Percentiles rank a stretch among this genome's conserved stretches.
Evolutionary conservation across 2,797 vertebrate species (phyloP).

Genomic region (Steatocranus sp.): DNA sequence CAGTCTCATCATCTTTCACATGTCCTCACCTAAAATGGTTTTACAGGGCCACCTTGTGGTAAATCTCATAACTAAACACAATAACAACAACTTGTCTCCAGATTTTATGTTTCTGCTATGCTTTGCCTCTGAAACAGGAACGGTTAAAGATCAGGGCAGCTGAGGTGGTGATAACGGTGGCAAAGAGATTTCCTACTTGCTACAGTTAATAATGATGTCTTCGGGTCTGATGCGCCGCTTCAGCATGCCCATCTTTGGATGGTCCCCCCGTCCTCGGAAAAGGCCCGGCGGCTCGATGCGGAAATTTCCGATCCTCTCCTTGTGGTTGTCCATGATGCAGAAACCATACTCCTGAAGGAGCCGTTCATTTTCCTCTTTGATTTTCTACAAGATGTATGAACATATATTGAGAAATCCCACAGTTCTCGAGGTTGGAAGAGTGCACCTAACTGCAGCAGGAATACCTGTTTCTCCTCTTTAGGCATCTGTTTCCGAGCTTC

Average conservation of each 20-base stretch:
- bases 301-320: constrained; percentile 93
- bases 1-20: neutral
- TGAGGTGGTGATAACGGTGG: neutral
- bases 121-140: neutral
- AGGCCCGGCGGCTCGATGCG: constrained; percentile 93
- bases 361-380: constrained; percentile 90
- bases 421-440: neutral
- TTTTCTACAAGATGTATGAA: constrained; percentile 77
- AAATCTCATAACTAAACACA: neutral
- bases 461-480: constrained; percentile 91
- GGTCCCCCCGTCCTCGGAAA: constrained; percentile 91
- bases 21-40: neutral
- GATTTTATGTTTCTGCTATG: neutral
- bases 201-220: constrained; percentile 96
- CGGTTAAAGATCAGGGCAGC: neutral
- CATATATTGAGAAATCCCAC: neutral
- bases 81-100: neutral
- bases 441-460: neutral
- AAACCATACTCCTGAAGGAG: constrained; percentile 90
- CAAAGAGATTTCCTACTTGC: constrained; percentile 82
- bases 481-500: constrained; percentile 94
- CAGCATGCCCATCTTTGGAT: constrained; percentile 96
- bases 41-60: constrained; percentile 44
- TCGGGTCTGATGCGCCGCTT: constrained; percentile 90
- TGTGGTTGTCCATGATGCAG: constrained; percentile 96